Evolutionary conservation across 1,140 invertebrate genomes (phyloP).

Genomic region (Apis cerana): DNA sequence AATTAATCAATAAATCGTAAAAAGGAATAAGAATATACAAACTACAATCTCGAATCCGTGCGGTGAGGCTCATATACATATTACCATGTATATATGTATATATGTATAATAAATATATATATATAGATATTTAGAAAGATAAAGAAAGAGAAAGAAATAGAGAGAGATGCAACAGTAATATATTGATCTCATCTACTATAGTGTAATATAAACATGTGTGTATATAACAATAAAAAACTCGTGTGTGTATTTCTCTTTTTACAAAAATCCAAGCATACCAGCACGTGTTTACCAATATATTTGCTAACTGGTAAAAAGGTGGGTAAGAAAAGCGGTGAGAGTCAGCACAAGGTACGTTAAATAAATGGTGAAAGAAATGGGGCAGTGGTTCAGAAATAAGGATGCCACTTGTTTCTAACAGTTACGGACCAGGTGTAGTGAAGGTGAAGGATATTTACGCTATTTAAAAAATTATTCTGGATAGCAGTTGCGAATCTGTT

Average conservation of each 20-base stretch:
- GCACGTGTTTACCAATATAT: slow-evolving; percentile 65
- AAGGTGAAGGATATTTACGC: slow-evolving; percentile 63
- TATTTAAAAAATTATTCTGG: slow-evolving; percentile 68
- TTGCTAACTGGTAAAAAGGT: slow-evolving; percentile 73
- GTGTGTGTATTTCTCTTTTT: slow-evolving; percentile 59
- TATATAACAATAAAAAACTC: slow-evolving; percentile 64
- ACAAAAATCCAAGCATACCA: slow-evolving; percentile 68
- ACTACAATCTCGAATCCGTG: slow-evolving; percentile 53
- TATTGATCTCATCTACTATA: slow-evolving; percentile 60
- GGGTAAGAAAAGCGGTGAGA: slow-evolving; percentile 76
- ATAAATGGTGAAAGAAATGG: slow-evolving; percentile 51
- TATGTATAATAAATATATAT: slow-evolving; percentile 37
- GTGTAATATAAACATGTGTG: slow-evolving; percentile 53
- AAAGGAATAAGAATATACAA: slow-evolving; percentile 23
- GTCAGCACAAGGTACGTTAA: slow-evolving; percentile 70
- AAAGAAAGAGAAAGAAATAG: slow-evolving; percentile 48
- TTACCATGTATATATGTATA: slow-evolving; percentile 40
- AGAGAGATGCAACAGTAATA: slow-evolving; percentile 63
- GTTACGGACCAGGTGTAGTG: slow-evolving; percentile 59
- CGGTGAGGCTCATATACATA: slow-evolving; percentile 49
- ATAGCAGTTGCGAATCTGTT: slow-evolving; percentile 64
- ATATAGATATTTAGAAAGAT: slow-evolving; percentile 24
- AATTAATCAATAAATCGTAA: slow-evolving; percentile 7
- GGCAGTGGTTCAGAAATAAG: slow-evolving; percentile 47
- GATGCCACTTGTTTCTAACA: slow-evolving; percentile 72